phyloP scores from a whole-genome alignment of 2,113 vertebrate species.

The Bubalus kerabau region DNA sequence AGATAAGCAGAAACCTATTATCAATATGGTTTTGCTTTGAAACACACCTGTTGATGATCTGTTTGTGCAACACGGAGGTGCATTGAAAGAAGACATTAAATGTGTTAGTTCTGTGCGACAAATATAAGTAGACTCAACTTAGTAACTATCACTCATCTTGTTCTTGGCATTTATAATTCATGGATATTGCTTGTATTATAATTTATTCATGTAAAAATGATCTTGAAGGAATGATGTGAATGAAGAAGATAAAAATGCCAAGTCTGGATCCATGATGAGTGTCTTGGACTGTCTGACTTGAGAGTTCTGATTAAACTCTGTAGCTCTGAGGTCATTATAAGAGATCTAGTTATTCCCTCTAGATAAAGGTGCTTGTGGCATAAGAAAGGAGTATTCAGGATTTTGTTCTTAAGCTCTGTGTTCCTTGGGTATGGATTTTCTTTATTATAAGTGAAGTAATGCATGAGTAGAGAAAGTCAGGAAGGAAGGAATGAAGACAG shows the following conservation, averaged over 20 bases:
- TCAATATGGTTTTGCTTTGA: rapidly evolving
- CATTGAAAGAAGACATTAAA: too few species aligned
- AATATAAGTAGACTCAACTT: not conserved
- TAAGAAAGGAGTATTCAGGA: too few species aligned
- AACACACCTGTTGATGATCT: not conserved
- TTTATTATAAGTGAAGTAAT: not conserved
- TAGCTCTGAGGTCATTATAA: not conserved
- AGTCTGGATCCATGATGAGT: not conserved
- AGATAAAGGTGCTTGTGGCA: not conserved
- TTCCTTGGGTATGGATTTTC: not conserved
- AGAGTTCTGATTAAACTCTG: not conserved
- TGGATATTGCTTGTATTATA: not conserved
- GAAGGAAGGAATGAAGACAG: not conserved
- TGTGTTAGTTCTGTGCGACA: not conserved
- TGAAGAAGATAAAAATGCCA: not conserved
- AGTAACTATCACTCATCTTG: not conserved
- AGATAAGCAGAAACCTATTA: not conserved
- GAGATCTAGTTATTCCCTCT: not conserved
- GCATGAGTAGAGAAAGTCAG: not conserved
- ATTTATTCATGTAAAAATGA: not conserved
- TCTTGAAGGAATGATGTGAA: not conserved
- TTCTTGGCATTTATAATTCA: not conserved
- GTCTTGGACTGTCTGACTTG: not conserved
- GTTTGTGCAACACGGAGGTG: rapidly evolving
- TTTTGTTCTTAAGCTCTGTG: not conserved